Percentiles rank a stretch among this genome's conserved stretches.
phyloP scores from a whole-genome alignment of 2,113 vertebrate genomes.

The Rhabdornis inornatus region DNA sequence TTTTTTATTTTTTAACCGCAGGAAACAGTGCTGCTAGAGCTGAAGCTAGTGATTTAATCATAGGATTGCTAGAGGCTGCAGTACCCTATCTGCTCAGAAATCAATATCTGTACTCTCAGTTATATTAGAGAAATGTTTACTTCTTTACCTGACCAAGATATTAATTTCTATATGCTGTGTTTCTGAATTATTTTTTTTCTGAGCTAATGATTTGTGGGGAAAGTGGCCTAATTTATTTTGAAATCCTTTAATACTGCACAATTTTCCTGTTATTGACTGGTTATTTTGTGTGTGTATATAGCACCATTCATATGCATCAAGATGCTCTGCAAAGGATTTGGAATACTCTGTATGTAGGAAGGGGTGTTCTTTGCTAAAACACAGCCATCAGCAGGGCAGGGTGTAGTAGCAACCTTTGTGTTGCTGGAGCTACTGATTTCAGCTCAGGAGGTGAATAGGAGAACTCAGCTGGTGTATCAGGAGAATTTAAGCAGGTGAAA shows the following conservation, averaged over 20 bases:
- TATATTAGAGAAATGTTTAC: conserved; percentile 71
- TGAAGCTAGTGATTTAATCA: conserved; percentile 76
- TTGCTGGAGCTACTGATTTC: neutral
- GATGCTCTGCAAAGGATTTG: conserved; percentile 16
- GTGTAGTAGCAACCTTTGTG: neutral
- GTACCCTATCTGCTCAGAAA: conserved; percentile 68
- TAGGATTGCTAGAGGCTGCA: conserved; percentile 66
- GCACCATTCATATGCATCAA: neutral
- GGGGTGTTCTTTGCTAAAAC: neutral
- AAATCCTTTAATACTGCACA: conserved; percentile 12
- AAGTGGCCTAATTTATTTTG: conserved; percentile 33
- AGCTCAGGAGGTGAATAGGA: neutral
- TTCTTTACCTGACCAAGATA: conserved; percentile 68
- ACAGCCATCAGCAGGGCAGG: neutral
- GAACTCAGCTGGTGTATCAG: neutral
- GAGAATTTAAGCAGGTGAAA: conserved; percentile 3
- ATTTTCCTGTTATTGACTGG: conserved; percentile 34
- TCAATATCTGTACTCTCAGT: conserved; percentile 70
- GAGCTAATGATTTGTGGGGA: conserved; percentile 24
- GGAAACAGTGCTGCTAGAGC: conserved; percentile 63
- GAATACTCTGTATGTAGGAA: neutral
- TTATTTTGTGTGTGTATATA: neutral
- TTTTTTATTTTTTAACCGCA: conserved; percentile 23
- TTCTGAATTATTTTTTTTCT: neutral
- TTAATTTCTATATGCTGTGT: conserved; percentile 66